Evolutionary conservation across 2,113 vertebrate genomes (phyloP).

Genomic region (Barbus barbus): DNA sequence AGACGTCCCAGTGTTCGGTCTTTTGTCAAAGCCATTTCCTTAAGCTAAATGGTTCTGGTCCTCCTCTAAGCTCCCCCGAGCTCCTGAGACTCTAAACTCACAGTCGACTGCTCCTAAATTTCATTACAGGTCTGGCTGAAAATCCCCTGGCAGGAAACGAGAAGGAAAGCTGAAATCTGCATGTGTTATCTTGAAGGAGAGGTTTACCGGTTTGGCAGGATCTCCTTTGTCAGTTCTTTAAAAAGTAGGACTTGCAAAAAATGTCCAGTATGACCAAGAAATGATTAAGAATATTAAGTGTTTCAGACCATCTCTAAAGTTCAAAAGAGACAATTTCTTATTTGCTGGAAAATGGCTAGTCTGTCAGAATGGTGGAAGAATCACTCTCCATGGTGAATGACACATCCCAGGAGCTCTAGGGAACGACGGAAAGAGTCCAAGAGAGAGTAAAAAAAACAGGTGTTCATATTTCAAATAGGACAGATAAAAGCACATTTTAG

Average conservation of each 20-base stretch:
- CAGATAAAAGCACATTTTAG: slow-evolving; percentile 20
- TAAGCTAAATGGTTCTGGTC: slow-evolving; percentile 58
- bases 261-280: background rate
- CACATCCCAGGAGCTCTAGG: background rate
- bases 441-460: slow-evolving; percentile 6
- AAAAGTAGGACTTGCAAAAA: background rate
- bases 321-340: slow-evolving; percentile 21
- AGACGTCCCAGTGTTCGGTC: slow-evolving; percentile 28
- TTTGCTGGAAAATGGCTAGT: slow-evolving; percentile 26
- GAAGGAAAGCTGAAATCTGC: slow-evolving; percentile 44
- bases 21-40: slow-evolving; percentile 52
- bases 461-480: slow-evolving; percentile 29
- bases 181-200: slow-evolving; percentile 45
- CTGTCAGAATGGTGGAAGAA: slow-evolving; percentile 5
- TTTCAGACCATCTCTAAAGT: slow-evolving; percentile 32
- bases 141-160: slow-evolving; percentile 50
- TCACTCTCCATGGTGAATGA: background rate
- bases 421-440: background rate
- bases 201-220: background rate
- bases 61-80: slow-evolving; percentile 45
- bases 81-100: slow-evolving; percentile 46
- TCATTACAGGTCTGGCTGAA: slow-evolving; percentile 52
- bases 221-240: background rate
- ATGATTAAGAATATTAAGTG: background rate
- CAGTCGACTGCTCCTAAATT: slow-evolving; percentile 55